Evolutionary conservation across 2,888 invertebrate genomes (phyloP), one percentile per base, ranked within the genome.

Genomic region (Drosophila emarginata): DNA sequence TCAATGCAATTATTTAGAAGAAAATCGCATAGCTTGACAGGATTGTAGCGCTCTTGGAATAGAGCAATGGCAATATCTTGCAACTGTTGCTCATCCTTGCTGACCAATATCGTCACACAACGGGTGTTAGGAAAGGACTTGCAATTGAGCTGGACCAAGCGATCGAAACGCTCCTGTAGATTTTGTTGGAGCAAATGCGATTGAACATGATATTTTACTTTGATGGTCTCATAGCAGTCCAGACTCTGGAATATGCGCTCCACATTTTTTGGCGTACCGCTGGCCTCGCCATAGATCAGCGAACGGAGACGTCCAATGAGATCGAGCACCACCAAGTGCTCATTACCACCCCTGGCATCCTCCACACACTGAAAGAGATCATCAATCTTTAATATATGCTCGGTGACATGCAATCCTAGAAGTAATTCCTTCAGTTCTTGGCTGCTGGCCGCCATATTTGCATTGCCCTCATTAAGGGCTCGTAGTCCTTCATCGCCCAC

Each of bases 401-500:
- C 92, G 6, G 89, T 88, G 6, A 91, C 80, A 9, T 79, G 91
- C 18, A 95, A 77, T n/a, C 94, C 93, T 76, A 94, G 92, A 18
- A 93, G 93, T 0, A 94, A 92, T 77, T 94, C 94, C 66, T 93
- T 91, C 51, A 96, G 90, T 37, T 93, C 92, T 12, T 91, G 88
- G 0, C 93, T 92, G 51, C 95, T 91, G 65, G 92, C 92, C 45
- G 94, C 92, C 75, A 96, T 91, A 83, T 94, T 94, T 56, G 93
- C 93, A 59, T 93, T 93, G 0, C 94, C 94, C 64, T 94, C 93
- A 2, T 93, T 91, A 45, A 96, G 92, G 74, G 95, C 94, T 21
- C 93, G 92, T 89, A 94, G 93, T 0, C 94, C 94, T 67, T 93
- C 93, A 57, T 93, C 92, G 80, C 95, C 94, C 70, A 96, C 77